Conservation (phyloP, 2,888 invertebrate genomes). For the Amphipoea oculea region DNA sequence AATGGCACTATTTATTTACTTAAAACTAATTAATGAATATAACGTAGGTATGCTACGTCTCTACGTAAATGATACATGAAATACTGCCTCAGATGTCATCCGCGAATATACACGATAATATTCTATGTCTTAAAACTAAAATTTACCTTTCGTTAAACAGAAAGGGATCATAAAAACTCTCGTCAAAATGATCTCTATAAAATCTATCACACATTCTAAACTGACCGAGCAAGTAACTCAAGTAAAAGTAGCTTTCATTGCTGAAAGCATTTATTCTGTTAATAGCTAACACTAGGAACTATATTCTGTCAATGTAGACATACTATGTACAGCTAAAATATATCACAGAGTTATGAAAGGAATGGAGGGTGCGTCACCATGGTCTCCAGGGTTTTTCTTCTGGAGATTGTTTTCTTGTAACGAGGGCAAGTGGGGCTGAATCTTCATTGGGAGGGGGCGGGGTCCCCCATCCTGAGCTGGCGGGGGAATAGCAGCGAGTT, state of each 20-base stretch:
- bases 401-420: constrained; percentile 92
- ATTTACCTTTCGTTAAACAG: constrained; percentile 52
- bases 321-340: constrained; percentile 68
- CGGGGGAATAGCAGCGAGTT: constrained; percentile 91
- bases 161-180: constrained; percentile 53
- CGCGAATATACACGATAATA: constrained; percentile 78
- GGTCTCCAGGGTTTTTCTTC: constrained; percentile 96
- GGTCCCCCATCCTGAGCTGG: constrained; percentile 88
- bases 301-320: constrained; percentile 73
- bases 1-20: constrained; percentile 77
- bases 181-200: constrained; percentile 46
- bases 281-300: constrained; percentile 76
- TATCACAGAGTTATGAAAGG: constrained; percentile 75
- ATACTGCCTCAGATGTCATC: constrained; percentile 90
- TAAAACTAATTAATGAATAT: constrained; percentile 68
- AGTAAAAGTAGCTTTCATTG: constrained; percentile 45
- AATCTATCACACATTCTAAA: constrained; percentile 68
- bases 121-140: constrained; percentile 51
- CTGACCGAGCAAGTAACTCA: constrained; percentile 75
- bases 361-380: constrained; percentile 90
- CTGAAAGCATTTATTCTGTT: constrained; percentile 39
- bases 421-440: constrained; percentile 92
- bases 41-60: constrained; percentile 69
- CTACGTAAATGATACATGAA: constrained; percentile 77
- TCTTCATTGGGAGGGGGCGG: constrained; percentile 85